phyloP scores from a whole-genome alignment of 2,113 vertebrate genomes.

The Phylloscopus trochiloides region DNA sequence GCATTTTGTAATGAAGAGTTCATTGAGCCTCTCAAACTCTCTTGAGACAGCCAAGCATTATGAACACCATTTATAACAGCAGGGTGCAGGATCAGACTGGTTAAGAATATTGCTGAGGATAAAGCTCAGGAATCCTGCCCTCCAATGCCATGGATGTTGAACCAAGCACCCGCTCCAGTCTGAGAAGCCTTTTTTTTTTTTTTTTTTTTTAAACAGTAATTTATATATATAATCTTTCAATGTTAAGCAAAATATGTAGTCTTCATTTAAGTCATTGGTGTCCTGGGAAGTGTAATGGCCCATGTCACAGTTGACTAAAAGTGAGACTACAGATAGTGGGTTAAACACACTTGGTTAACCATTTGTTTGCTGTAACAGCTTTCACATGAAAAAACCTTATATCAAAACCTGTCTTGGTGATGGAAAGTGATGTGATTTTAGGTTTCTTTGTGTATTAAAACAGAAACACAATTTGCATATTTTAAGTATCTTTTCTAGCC shows the following conservation, averaged over 20 bases:
- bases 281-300: slow-evolving; percentile 63
- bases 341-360: slow-evolving; percentile 73
- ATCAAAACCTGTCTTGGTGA: slow-evolving; percentile 70
- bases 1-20: slow-evolving; percentile 49
- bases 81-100: slow-evolving; percentile 44
- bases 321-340: slow-evolving; percentile 57
- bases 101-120: slow-evolving; percentile 6
- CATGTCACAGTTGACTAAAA: slow-evolving; percentile 70
- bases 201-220: neutral
- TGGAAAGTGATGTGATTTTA: slow-evolving; percentile 79
- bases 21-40: slow-evolving; percentile 42
- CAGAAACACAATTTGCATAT: slow-evolving; percentile 76
- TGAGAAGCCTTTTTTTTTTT: neutral
- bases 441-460: slow-evolving; percentile 74
- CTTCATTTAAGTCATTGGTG: slow-evolving; percentile 57
- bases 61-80: slow-evolving; percentile 43
- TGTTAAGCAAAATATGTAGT: slow-evolving; percentile 58
- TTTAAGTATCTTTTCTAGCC: slow-evolving; percentile 71
- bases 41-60: slow-evolving; percentile 31
- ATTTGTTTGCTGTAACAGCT: slow-evolving; percentile 73
- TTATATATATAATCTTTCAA: slow-evolving; percentile 17
- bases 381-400: slow-evolving; percentile 73
- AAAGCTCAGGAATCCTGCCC: neutral
- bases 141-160: neutral
- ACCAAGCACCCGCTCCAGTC: neutral